These are phyloP conservation scores for Plutomurus gul DNA, from an alignment of 1,140 invertebrate species.

Conservation along the genomic window DNA sequence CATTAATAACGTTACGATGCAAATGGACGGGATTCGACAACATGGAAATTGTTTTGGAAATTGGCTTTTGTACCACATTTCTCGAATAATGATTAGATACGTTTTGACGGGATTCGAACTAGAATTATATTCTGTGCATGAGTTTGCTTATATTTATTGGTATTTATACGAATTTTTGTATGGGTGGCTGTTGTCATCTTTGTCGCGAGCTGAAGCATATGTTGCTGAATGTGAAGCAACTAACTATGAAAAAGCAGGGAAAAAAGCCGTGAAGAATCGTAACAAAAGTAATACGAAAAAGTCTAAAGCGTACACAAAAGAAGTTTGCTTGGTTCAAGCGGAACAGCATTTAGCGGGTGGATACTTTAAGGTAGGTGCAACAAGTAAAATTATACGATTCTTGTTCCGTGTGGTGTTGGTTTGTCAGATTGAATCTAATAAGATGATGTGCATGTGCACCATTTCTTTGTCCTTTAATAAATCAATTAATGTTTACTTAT, in stretches of 20 bases:
- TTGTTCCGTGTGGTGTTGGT: no score
- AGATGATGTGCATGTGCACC: neutral
- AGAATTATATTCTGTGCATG: slow-evolving; percentile 88
- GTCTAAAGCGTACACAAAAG: slow-evolving; percentile 75
- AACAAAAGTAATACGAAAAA: slow-evolving; percentile 67
- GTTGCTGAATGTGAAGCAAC: slow-evolving; percentile 74
- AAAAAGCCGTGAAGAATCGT: slow-evolving; percentile 58
- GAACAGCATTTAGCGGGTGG: slow-evolving; percentile 92
- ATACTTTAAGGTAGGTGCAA: slow-evolving; percentile 79
- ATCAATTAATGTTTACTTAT: neutral
- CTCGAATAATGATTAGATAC: slow-evolving; percentile 94
- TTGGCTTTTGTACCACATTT: slow-evolving; percentile 94
- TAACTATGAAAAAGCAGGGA: slow-evolving; percentile 49
- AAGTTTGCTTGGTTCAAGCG: slow-evolving; percentile 85
- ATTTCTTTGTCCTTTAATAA: neutral
- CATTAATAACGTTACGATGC: slow-evolving; percentile 72
- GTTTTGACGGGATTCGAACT: slow-evolving; percentile 91
- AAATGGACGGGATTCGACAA: slow-evolving; percentile 69
- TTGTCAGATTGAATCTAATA: neutral
- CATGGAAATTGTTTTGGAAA: slow-evolving; percentile 90
- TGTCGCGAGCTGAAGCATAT: slow-evolving; percentile 85
- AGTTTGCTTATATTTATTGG: slow-evolving; percentile 96
- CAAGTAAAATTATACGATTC: neutral
- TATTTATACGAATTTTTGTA: slow-evolving; percentile 95
- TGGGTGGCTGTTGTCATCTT: slow-evolving; percentile 87